Conservation (phyloP, 2,797 vertebrate genomes). For the Liparis tanakae region DNA sequence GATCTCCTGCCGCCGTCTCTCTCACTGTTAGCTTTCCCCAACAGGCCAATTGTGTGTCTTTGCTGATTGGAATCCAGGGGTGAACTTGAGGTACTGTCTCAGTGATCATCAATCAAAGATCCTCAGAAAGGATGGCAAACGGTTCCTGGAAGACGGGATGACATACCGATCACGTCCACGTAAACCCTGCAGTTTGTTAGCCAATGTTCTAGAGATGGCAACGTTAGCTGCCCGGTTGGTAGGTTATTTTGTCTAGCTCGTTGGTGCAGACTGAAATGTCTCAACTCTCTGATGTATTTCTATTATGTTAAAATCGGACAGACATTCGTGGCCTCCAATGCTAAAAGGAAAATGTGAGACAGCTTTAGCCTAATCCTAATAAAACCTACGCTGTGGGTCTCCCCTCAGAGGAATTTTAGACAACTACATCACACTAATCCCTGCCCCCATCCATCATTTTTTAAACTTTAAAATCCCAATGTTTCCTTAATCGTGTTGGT, state of each 20-base stretch:
- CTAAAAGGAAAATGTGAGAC: background rate
- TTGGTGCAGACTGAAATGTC: background rate
- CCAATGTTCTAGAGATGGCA: background rate
- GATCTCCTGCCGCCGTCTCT: conserved; percentile 24
- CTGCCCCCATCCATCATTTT: background rate
- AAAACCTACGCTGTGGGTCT: background rate
- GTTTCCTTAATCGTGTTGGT: background rate
- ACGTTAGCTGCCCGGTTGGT: background rate
- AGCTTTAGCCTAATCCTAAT: too few relatives aligned
- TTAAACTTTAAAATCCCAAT: background rate
- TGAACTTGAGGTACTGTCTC: conserved; percentile 37
- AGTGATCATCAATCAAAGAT: conserved; percentile 23
- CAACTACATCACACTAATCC: background rate
- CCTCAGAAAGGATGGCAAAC: background rate
- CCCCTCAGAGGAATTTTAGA: background rate
- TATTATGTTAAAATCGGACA: background rate
- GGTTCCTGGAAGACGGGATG: conserved; percentile 9
- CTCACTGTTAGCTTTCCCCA: conserved; percentile 19
- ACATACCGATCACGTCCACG: background rate
- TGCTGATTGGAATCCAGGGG: conserved; percentile 47
- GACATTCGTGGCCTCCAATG: background rate
- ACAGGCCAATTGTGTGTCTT: conserved; percentile 14
- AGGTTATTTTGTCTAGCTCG: background rate
- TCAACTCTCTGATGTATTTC: background rate
- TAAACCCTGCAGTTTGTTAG: background rate